Evolutionary conservation across 2,113 vertebrate species (phyloP).

Genomic region (Cygnus atratus): DNA sequence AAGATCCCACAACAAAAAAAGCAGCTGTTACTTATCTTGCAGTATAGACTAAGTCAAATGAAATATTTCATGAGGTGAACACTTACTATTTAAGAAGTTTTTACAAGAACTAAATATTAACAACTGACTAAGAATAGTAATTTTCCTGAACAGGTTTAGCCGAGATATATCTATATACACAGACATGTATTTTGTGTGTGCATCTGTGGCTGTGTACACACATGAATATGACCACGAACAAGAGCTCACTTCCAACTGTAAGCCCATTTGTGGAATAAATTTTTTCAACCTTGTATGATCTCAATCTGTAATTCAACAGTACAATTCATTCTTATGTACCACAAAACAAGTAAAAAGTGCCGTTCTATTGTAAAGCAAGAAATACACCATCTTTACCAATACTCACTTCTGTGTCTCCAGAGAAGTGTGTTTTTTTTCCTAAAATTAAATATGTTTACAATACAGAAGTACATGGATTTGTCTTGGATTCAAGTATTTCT

Average conservation of each 20-base stretch:
- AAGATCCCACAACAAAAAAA: neutral
- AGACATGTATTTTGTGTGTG: neutral
- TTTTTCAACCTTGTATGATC: neutral
- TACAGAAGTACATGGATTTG: neutral
- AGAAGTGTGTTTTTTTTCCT: neutral
- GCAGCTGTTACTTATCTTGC: neutral
- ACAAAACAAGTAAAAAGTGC: neutral
- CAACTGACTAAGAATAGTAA: neutral
- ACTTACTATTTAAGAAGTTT: neutral
- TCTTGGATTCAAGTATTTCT: neutral
- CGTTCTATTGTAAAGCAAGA: neutral
- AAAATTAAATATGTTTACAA: neutral
- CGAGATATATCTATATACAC: neutral
- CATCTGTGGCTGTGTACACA: neutral
- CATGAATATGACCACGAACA: neutral
- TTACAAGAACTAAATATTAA: neutral
- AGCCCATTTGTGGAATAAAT: neutral
- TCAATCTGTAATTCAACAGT: neutral
- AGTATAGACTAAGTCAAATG: neutral
- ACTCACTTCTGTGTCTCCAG: neutral
- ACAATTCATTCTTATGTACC: neutral
- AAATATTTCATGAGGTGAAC: neutral
- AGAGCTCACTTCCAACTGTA: neutral
- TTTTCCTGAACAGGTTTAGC: neutral
- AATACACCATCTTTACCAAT: neutral